Conservation (phyloP, 1,140 invertebrate species). For the Lutraria rhynchaena region DNA sequence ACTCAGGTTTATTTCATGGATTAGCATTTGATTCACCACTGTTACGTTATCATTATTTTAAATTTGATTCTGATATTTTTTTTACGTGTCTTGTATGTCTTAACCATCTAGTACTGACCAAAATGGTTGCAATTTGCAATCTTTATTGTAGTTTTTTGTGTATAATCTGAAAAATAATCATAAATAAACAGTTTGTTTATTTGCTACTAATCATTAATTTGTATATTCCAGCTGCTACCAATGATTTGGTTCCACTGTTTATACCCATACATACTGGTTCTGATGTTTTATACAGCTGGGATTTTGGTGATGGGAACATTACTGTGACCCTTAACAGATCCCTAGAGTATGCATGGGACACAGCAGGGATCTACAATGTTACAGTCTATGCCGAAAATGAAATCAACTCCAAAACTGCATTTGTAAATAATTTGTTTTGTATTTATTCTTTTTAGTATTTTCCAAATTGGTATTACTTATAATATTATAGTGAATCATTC, state of each 20-base stretch:
- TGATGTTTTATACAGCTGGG: conserved; percentile 53
- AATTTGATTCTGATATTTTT: too few relatives aligned
- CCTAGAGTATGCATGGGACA: conserved; percentile 37
- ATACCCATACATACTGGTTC: conserved; percentile 58
- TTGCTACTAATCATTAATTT: not conserved
- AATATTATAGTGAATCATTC: too few relatives aligned
- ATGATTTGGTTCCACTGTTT: conserved; percentile 13
- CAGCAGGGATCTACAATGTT: conserved; percentile 61
- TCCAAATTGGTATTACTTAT: too few relatives aligned
- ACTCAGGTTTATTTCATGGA: too few relatives aligned
- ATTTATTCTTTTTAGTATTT: too few relatives aligned
- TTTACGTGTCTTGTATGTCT: too few relatives aligned
- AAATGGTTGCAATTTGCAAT: too few relatives aligned
- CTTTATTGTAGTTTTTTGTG: too few relatives aligned
- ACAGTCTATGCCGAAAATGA: conserved; percentile 55
- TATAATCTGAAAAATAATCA: too few relatives aligned
- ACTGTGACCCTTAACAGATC: conserved; percentile 22
- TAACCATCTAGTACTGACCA: too few relatives aligned
- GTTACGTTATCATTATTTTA: too few relatives aligned
- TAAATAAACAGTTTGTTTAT: not conserved
- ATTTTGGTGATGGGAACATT: conserved; percentile 60
- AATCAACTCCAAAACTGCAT: conserved; percentile 32
- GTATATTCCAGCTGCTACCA: conserved; percentile 36
- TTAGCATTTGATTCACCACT: too few relatives aligned
- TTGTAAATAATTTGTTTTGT: not conserved